A percentile compares a stretch with the other conserved stretches of the same genome.
phyloP scores from a whole-genome alignment of 2,797 vertebrate species.

The Scolopax bukidnonensis region DNA sequence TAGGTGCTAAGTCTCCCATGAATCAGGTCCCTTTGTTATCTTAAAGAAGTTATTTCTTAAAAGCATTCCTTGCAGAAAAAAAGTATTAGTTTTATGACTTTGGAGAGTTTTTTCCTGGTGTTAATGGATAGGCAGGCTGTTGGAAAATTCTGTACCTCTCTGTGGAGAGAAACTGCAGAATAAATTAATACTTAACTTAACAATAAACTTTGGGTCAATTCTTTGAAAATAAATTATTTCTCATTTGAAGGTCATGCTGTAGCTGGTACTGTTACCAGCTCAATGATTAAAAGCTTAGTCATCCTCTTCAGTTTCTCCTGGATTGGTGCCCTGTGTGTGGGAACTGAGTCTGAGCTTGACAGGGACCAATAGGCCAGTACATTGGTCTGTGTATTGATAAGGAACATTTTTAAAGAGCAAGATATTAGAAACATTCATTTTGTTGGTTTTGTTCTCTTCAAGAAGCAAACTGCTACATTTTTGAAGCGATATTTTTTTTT shows the following conservation, averaged over 20 bases:
- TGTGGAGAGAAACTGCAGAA: not conserved
- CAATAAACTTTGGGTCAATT: constrained; percentile 13
- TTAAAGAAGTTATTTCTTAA: not conserved
- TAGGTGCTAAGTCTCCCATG: not conserved
- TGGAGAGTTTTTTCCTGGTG: not conserved
- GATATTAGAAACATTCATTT: not conserved
- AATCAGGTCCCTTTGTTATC: not conserved
- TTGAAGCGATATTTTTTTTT: not conserved
- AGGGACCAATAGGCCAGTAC: not conserved
- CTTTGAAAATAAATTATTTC: not conserved
- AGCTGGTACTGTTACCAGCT: not conserved
- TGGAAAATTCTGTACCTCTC: not conserved
- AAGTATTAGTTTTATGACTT: not conserved
- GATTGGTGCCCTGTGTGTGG: not conserved
- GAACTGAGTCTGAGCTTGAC: not conserved
- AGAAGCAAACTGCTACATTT: not conserved
- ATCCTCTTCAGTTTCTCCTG: not conserved
- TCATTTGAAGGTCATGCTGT: not conserved
- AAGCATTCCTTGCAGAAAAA: not conserved
- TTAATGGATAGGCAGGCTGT: not conserved
- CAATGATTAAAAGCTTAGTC: not conserved
- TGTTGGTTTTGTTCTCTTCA: not conserved
- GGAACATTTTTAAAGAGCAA: not conserved
- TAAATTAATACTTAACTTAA: constrained; percentile 16
- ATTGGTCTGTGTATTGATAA: not conserved